These are phyloP conservation scores for Archilochus colubris DNA, from an alignment of 2,113 vertebrate species.

Conservation along the genomic window DNA sequence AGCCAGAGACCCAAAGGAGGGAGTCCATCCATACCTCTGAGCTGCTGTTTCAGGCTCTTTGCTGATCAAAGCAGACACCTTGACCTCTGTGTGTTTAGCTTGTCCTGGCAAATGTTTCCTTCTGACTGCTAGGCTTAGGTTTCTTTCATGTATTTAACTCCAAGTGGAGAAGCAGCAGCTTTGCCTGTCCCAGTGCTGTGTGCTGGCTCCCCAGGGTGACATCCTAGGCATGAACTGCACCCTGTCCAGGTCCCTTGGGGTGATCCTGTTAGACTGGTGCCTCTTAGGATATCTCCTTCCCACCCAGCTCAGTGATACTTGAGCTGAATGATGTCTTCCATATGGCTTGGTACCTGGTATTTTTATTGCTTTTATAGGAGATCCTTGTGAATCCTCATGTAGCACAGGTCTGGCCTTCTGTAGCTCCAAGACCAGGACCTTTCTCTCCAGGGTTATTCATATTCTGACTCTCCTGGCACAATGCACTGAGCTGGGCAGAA, in stretches of 20 bases:
- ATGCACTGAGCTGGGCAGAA: background rate
- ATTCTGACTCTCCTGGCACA: background rate
- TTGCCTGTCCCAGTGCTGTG: background rate
- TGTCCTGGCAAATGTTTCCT: background rate
- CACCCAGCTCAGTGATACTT: background rate
- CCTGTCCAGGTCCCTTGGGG: background rate
- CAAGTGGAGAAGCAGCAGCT: background rate
- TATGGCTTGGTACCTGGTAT: background rate
- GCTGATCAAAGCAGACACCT: background rate
- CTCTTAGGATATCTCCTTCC: background rate
- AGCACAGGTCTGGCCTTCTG: background rate
- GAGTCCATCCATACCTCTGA: background rate
- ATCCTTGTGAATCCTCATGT: background rate
- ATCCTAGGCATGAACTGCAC: background rate
- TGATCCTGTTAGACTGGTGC: background rate
- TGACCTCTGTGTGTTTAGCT: background rate
- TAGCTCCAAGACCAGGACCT: background rate
- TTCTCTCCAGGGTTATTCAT: background rate
- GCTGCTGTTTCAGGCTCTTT: background rate
- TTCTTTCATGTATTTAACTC: background rate
- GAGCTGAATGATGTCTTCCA: background rate
- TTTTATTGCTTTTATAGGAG: background rate
- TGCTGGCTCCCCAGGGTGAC: background rate
- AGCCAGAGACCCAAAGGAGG: background rate
- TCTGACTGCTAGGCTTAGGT: background rate